phyloP scores from a whole-genome alignment of 2,888 invertebrate species.

The Molorchus minor region DNA sequence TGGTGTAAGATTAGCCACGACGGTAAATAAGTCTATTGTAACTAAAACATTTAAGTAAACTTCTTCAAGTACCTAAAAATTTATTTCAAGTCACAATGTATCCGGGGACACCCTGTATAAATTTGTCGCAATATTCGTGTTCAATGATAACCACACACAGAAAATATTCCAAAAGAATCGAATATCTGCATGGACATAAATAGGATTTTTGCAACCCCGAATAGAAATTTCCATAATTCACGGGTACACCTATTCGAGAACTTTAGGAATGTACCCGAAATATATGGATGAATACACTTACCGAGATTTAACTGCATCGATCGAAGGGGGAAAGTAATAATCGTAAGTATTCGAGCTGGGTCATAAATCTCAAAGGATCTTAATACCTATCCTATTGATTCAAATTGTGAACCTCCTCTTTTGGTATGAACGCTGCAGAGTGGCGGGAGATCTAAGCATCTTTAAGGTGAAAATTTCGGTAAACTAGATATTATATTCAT shows the following conservation, averaged over 20 bases:
- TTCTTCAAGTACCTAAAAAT: too few species aligned
- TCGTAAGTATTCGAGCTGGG: background rate
- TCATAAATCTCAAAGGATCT: background rate
- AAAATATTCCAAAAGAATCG: too few species aligned
- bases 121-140: too few species aligned
- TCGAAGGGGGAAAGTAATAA: conserved; percentile 2
- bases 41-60: too few species aligned
- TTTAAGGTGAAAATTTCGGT: too few species aligned
- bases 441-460: too few species aligned
- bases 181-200: background rate
- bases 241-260: background rate
- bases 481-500: too few species aligned
- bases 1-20: background rate
- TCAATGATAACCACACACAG: too few species aligned
- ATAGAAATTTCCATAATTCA: background rate
- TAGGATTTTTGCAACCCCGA: background rate
- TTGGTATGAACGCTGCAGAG: background rate
- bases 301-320: conserved; percentile 1
- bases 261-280: background rate
- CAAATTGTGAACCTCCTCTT: background rate
- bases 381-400: conserved; percentile 1
- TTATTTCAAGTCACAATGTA: too few species aligned
- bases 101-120: too few species aligned
- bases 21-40: too few species aligned
- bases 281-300: background rate